phyloP scores from a whole-genome alignment of 2,888 invertebrate genomes.

The Tipula vernalis region DNA sequence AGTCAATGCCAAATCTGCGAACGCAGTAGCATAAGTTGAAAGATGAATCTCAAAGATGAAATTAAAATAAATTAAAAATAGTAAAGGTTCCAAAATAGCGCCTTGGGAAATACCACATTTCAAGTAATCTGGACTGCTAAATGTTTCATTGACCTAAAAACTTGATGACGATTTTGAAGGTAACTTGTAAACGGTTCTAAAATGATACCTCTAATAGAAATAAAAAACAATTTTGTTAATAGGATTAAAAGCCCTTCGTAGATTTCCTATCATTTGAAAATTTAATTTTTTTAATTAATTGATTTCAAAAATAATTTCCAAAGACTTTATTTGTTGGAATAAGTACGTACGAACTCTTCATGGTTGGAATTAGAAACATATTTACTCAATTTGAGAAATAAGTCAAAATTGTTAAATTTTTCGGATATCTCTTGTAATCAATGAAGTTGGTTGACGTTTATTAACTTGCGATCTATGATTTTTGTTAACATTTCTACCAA shows the following conservation, averaged over 20 bases:
- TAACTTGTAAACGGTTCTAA: neutral
- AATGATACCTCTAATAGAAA: neutral
- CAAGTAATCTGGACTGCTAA: neutral
- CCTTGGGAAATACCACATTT: neutral
- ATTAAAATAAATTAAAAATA: neutral
- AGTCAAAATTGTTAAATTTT: too few species aligned
- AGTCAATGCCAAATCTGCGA: neutral
- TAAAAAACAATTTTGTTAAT: neutral
- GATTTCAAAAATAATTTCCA: too few species aligned
- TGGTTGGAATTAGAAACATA: neutral
- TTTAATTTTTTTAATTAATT: too few species aligned
- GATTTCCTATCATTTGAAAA: too few species aligned
- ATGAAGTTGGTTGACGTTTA: too few species aligned
- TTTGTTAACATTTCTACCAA: too few species aligned
- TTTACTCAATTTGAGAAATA: too few species aligned
- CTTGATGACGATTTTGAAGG: too few species aligned
- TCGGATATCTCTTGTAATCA: too few species aligned
- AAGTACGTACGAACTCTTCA: too few species aligned
- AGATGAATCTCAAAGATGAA: neutral
- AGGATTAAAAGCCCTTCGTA: neutral
- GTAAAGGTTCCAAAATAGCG: neutral
- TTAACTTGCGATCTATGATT: too few species aligned
- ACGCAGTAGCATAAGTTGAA: neutral
- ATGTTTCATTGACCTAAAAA: neutral
- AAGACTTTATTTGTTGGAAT: too few species aligned